Conservation (phyloP, 1,140 invertebrate genomes). For the Pseudomyrmex flavicornis region DNA sequence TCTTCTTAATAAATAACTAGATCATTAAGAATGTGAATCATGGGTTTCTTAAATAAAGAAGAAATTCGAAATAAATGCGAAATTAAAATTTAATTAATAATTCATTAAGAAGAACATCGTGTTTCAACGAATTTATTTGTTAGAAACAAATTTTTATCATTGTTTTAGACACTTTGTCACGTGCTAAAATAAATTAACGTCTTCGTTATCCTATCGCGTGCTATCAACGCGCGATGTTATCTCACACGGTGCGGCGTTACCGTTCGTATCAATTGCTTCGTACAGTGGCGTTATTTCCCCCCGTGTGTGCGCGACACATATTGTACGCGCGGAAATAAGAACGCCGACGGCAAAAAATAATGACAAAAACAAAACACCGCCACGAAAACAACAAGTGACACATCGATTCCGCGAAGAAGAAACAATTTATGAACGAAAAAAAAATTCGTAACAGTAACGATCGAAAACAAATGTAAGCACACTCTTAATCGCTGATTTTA, state of each 20-base stretch:
- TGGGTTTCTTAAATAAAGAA: too few relatives aligned
- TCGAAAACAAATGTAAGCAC: neutral
- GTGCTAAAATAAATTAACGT: neutral
- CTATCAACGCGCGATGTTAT: conserved; percentile 14
- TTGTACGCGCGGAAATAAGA: neutral
- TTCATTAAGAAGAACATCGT: too few relatives aligned
- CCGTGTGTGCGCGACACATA: neutral
- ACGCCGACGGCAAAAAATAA: neutral
- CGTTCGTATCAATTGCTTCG: neutral
- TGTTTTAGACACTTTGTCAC: too few relatives aligned
- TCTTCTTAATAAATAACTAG: too few relatives aligned
- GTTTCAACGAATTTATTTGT: too few relatives aligned
- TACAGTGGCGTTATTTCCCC: neutral
- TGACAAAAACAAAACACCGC: neutral
- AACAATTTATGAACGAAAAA: neutral
- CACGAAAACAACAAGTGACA: neutral
- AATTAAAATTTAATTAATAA: too few relatives aligned
- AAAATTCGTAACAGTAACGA: neutral
- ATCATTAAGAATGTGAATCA: too few relatives aligned
- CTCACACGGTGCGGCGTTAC: neutral
- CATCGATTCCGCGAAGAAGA: too few relatives aligned
- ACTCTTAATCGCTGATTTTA: neutral
- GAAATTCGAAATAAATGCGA: too few relatives aligned
- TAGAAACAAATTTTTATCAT: too few relatives aligned
- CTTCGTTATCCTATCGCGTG: conserved; percentile 9